These are phyloP conservation scores for Ricordea florida DNA, from an alignment of 92 coral and sea anemone species.

Conservation along the genomic window DNA sequence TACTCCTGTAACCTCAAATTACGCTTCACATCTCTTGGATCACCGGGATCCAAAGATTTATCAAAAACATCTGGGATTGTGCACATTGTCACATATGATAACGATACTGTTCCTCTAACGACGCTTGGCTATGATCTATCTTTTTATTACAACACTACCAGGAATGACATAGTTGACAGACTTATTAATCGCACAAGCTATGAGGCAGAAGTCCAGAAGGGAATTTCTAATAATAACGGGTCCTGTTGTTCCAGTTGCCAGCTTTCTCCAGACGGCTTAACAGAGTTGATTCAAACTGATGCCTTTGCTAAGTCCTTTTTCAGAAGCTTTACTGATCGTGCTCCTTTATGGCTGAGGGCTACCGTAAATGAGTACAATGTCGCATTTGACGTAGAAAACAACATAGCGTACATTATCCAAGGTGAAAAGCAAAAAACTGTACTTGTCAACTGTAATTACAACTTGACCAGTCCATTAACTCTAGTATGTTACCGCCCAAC, in stretches of 20 bases:
- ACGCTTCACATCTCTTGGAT: constrained; percentile 3
- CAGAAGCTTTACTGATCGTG: background rate
- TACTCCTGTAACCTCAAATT: background rate
- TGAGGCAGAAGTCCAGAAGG: background rate
- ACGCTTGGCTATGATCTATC: constrained; percentile 23
- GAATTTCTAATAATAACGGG: background rate
- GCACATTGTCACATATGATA: constrained; percentile 11
- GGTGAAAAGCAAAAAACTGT: background rate
- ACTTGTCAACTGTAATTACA: background rate
- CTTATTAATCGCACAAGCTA: background rate
- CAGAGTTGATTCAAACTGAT: constrained; percentile 46
- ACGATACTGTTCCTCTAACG: constrained; percentile 36
- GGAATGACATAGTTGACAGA: background rate
- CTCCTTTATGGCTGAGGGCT: constrained; percentile 41
- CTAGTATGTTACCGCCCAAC: background rate
- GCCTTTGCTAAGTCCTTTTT: constrained; percentile 43
- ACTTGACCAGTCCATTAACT: background rate
- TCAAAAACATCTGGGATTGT: constrained; percentile 29
- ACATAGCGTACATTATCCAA: background rate
- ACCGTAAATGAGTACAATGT: background rate
- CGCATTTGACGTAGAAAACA: background rate
- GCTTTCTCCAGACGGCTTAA: constrained; percentile 7
- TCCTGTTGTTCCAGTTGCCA: too few species aligned
- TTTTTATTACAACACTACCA: background rate
- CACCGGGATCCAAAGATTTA: constrained; percentile 2